Percentiles rank a stretch among this genome's conserved stretches.
Evolutionary conservation across 2,888 invertebrate species (phyloP).

Genomic region (Pomacea canaliculata): DNA sequence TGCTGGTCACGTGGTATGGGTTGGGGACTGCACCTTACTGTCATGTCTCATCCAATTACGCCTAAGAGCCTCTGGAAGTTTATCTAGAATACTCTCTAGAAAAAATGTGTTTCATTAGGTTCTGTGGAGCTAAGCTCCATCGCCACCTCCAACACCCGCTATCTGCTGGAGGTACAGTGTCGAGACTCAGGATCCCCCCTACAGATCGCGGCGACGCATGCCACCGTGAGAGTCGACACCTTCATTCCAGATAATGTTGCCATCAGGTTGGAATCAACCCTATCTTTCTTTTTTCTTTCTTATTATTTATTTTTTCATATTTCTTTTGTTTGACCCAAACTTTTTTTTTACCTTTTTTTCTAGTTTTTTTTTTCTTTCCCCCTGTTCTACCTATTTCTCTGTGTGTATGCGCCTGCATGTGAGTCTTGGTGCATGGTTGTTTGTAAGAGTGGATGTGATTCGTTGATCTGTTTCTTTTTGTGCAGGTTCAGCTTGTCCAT

Average conservation of each 20-base stretch:
- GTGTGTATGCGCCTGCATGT: no score
- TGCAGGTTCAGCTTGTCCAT: conserved; percentile 15
- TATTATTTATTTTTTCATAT: background rate
- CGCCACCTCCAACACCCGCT: conserved; percentile 37
- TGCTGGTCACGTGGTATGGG: no score
- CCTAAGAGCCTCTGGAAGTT: no score
- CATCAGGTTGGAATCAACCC: conserved; percentile 19
- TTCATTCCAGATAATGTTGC: conserved; percentile 44
- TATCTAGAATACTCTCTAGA: no score
- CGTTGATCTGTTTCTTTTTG: background rate
- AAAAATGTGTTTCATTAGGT: conserved; percentile 29
- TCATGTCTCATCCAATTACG: no score
- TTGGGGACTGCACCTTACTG: no score
- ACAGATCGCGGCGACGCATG: conserved; percentile 38
- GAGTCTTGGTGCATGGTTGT: no score
- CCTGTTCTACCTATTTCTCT: no score
- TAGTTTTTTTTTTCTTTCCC: no score
- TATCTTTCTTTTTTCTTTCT: background rate
- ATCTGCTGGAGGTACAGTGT: conserved; percentile 43
- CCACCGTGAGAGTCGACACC: conserved; percentile 53
- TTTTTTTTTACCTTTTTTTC: no score
- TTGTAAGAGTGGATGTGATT: no score
- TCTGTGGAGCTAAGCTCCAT: conserved; percentile 36
- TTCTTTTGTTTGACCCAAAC: no score
- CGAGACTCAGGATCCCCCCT: conserved; percentile 48